Evolutionary conservation across 2,113 vertebrate species (phyloP).

Genomic region (Gopherus evgoodei): DNA sequence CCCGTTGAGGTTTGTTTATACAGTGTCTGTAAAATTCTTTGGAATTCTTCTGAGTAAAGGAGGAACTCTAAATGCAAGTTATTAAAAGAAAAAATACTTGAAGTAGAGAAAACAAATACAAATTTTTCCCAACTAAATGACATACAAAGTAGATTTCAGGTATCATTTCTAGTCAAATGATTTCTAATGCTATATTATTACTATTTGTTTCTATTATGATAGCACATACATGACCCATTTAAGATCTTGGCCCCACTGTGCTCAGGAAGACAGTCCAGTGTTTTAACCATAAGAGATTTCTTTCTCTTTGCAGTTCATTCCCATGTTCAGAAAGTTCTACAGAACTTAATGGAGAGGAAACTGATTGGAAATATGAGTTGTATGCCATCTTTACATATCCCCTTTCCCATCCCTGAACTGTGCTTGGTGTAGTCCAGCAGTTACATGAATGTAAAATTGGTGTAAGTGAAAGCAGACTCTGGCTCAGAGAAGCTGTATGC

Average conservation of each 20-base stretch:
- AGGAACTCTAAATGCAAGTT: neutral
- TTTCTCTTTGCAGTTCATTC: neutral
- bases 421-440: fast-evolving
- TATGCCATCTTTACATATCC: neutral
- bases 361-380: neutral
- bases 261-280: neutral
- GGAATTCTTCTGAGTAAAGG: neutral
- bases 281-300: neutral
- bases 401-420: neutral
- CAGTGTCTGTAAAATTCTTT: neutral
- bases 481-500: neutral
- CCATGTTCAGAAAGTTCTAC: neutral
- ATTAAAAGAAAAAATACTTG: neutral
- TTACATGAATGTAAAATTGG: neutral
- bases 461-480: neutral
- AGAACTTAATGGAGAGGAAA: neutral
- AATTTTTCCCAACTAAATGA: neutral
- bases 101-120: neutral
- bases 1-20: neutral
- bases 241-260: neutral
- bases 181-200: neutral
- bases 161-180: neutral
- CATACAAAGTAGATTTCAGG: neutral
- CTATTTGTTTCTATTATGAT: neutral
- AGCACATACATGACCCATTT: neutral